Conservation (phyloP, 2,797 vertebrate genomes). For the Propithecus perrieri region DNA sequence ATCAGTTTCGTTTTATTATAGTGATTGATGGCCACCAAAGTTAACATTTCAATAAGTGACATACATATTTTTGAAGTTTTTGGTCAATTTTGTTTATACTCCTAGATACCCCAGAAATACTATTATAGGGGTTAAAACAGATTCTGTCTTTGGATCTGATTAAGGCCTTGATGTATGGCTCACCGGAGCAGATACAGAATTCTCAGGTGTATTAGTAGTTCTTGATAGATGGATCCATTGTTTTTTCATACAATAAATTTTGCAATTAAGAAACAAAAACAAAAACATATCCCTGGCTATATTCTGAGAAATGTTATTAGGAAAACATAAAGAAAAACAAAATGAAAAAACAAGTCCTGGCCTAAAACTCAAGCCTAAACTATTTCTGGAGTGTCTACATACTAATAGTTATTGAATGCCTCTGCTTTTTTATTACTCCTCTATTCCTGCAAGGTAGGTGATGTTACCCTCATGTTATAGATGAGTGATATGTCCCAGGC, state of each 20-base stretch:
- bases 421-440: not conserved
- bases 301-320: not conserved
- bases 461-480: not conserved
- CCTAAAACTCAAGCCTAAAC: not conserved
- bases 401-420: not conserved
- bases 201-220: not conserved
- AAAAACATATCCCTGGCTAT: not conserved
- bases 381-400: not conserved
- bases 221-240: not conserved
- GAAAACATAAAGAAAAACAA: not conserved
- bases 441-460: not conserved
- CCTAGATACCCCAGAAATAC: not conserved
- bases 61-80: constrained; percentile 15
- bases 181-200: not conserved
- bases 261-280: constrained; percentile 5
- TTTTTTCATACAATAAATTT: not conserved
- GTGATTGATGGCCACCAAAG: not conserved
- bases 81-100: not conserved
- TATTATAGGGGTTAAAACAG: not conserved
- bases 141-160: constrained; percentile 15
- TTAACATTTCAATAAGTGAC: not conserved
- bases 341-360: not conserved
- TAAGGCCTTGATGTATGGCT: constrained; percentile 32
- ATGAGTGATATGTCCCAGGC: not conserved
- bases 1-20: constrained; percentile 35